A percentile compares a stretch with the other conserved stretches of the same genome.
Evolutionary conservation across 2,888 invertebrate genomes (phyloP).

Genomic region (Pollenia amentaria): DNA sequence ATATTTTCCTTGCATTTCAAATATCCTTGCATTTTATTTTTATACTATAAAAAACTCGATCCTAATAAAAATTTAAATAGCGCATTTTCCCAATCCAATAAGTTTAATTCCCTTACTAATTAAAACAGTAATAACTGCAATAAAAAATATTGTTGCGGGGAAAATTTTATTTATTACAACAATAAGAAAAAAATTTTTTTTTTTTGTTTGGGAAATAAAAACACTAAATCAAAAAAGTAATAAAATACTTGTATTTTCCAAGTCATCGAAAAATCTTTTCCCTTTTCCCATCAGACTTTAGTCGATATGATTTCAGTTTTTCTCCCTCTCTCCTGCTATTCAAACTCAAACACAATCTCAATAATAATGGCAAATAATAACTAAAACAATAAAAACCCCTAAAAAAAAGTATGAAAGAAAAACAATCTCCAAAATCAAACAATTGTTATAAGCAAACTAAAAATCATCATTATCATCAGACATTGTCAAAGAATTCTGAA

Average conservation of each 20-base stretch:
- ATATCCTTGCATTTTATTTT: no score
- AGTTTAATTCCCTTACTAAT: slow-evolving; percentile 37
- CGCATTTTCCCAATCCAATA: neutral
- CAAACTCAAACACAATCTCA: slow-evolving; percentile 59
- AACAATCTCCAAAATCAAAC: slow-evolving; percentile 56
- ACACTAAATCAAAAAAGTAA: neutral
- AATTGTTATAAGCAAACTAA: slow-evolving; percentile 45
- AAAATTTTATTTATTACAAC: neutral
- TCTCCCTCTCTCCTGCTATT: slow-evolving; percentile 17
- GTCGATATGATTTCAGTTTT: slow-evolving; percentile 24
- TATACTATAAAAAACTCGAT: no score
- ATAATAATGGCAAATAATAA: slow-evolving; percentile 66
- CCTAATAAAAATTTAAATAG: neutral
- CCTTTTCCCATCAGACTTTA: slow-evolving; percentile 33
- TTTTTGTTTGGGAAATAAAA: neutral
- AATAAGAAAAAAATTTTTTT: neutral
- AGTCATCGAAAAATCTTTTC: slow-evolving; percentile 51
- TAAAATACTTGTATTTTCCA: slow-evolving; percentile 27
- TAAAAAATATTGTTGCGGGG: neutral
- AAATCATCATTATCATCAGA: slow-evolving; percentile 54
- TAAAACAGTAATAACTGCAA: slow-evolving; percentile 7
- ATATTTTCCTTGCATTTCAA: neutral
- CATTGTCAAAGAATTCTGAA: slow-evolving; percentile 48
- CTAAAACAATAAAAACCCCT: slow-evolving; percentile 26
- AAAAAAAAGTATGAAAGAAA: slow-evolving; percentile 22